These are phyloP conservation scores for Siderastrea siderea DNA, from an alignment of 92 coral and sea anemone genomes.

Conservation along the genomic window DNA sequence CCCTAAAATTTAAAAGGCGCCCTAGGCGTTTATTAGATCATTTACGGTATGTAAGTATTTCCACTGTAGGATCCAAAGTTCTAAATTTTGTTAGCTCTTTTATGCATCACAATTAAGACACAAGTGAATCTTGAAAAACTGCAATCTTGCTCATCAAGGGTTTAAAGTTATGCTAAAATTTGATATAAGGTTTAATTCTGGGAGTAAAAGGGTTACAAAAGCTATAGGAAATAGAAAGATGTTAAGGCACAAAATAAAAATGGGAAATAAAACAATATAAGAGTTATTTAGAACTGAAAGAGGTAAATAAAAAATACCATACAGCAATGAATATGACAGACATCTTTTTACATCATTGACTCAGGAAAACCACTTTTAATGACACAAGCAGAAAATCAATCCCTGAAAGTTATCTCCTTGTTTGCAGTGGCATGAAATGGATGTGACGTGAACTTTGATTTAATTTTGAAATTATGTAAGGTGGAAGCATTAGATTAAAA, in stretches of 20 bases:
- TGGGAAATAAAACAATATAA: constrained; percentile 44
- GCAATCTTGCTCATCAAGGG: no score
- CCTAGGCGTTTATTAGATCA: no score
- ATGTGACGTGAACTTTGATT: not conserved
- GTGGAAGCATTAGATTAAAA: constrained; percentile 2
- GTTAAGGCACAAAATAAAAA: constrained; percentile 51
- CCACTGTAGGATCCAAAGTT: no score
- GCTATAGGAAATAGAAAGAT: constrained; percentile 44
- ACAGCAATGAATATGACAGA: constrained; percentile 34
- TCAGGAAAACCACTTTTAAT: not conserved
- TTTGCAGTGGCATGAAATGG: not conserved
- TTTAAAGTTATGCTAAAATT: not conserved
- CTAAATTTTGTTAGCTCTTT: no score
- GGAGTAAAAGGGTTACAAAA: constrained; percentile 15
- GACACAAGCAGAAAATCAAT: not conserved
- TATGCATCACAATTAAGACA: no score
- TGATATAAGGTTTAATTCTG: not conserved
- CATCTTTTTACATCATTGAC: not conserved
- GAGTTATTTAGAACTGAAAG: constrained; percentile 18
- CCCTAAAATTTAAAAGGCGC: no score
- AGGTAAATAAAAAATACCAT: constrained; percentile 7
- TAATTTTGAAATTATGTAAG: not conserved
- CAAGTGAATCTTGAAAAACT: no score
- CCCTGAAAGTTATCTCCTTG: not conserved
- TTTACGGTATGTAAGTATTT: no score